These are phyloP conservation scores for Euspilapteryx auroguttella DNA, from an alignment of 2,888 invertebrate genomes.

Conservation along the genomic window DNA sequence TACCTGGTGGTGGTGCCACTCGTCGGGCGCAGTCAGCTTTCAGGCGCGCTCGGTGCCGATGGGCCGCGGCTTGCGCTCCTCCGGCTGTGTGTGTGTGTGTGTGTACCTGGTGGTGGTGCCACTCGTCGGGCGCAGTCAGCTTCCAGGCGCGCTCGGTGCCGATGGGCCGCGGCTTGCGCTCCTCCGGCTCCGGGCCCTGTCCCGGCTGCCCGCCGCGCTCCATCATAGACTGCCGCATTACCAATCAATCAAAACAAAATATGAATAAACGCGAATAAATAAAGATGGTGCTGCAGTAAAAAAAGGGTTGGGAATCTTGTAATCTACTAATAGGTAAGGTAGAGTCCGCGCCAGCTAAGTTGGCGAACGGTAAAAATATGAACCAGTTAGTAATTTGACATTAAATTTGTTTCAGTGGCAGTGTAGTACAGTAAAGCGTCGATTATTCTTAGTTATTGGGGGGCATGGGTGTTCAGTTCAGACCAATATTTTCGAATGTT, in stretches of 20 bases:
- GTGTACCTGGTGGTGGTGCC: slow-evolving; percentile 27
- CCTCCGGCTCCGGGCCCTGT: slow-evolving; percentile 29
- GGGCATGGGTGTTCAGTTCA: too few relatives aligned
- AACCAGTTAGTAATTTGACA: too few relatives aligned
- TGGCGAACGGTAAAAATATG: too few relatives aligned
- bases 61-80: too few relatives aligned
- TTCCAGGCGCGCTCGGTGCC: slow-evolving; percentile 83
- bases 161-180: slow-evolving; percentile 73
- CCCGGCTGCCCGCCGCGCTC: slow-evolving; percentile 25
- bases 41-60: too few relatives aligned
- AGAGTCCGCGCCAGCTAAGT: too few relatives aligned
- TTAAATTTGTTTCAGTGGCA: too few relatives aligned
- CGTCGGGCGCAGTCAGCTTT: too few relatives aligned
- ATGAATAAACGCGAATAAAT: not conserved
- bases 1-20: too few relatives aligned
- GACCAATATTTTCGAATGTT: too few relatives aligned
- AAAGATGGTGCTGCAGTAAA: not conserved
- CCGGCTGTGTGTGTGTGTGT: slow-evolving; percentile 20
- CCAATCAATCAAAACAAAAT: not conserved
- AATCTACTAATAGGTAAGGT: slow-evolving; percentile 43
- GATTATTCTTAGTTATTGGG: too few relatives aligned
- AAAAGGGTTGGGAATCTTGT: not conserved
- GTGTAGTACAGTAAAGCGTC: too few relatives aligned
- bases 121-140: slow-evolving; percentile 43
- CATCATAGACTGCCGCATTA: slow-evolving; percentile 30